Evolutionary conservation across 2,113 vertebrate genomes (phyloP).

Genomic region (Muntiacus muntjak): DNA sequence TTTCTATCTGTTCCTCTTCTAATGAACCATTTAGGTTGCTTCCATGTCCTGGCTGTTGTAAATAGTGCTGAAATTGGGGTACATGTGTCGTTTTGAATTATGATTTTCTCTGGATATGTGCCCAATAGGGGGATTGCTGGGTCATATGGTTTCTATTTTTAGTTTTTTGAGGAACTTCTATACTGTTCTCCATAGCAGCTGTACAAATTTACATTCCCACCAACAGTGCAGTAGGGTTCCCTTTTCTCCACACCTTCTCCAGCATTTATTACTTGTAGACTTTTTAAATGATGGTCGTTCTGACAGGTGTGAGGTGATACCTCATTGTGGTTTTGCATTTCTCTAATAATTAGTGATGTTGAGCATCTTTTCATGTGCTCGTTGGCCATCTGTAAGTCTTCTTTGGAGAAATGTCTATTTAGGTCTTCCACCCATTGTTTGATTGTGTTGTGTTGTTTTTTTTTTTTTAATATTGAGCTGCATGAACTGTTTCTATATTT

Average conservation of each 20-base stretch:
- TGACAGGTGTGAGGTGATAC: neutral
- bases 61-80: neutral
- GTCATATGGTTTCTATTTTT: neutral
- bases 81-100: neutral
- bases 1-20: neutral
- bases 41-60: neutral
- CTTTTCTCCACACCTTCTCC: neutral
- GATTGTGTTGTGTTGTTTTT: neutral
- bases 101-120: neutral
- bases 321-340: neutral
- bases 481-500: neutral
- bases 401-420: neutral
- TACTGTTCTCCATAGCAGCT: neutral
- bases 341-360: neutral
- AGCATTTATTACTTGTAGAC: neutral
- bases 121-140: neutral
- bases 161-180: neutral
- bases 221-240: neutral
- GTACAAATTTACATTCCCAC: neutral
- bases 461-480: neutral
- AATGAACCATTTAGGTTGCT: neutral
- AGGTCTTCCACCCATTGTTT: neutral
- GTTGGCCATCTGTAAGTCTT: neutral
- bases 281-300: neutral
- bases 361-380: neutral